Evolutionary conservation across 2,888 invertebrate genomes (phyloP).

Genomic region (Metacarcinus magister): DNA sequence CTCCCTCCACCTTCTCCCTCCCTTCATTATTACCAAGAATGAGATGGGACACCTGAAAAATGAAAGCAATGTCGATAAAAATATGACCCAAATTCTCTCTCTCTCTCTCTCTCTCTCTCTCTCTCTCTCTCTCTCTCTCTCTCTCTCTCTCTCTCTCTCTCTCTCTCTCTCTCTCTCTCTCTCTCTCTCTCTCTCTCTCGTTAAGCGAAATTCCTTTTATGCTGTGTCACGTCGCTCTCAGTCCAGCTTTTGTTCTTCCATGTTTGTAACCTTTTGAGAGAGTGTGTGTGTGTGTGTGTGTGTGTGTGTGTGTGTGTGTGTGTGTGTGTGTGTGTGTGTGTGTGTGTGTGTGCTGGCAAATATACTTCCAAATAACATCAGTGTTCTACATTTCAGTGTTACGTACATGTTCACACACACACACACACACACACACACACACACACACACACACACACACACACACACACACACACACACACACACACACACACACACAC

Average conservation of each 20-base stretch:
- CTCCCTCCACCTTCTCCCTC: neutral
- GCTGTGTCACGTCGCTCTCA: no score
- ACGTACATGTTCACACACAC: no score
- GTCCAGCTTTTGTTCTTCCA: no score
- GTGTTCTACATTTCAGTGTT: no score
- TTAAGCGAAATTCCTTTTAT: no score
- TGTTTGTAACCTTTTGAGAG: no score
- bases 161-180: slow-evolving; percentile 21
- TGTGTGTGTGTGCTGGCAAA: neutral
- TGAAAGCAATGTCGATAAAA: neutral
- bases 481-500: slow-evolving; percentile 28
- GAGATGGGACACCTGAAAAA: neutral
- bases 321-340: neutral
- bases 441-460: no score
- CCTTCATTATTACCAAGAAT: neutral
- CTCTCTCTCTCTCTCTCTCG: neutral
- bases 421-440: no score
- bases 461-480: neutral
- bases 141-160: slow-evolving; percentile 9
- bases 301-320: slow-evolving; percentile 1
- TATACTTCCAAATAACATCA: no score
- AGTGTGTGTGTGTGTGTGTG: neutral
- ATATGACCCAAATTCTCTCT: neutral
- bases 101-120: neutral
- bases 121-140: neutral